Percentiles rank a stretch among this genome's conserved stretches.
These are phyloP conservation scores for Cyclina sinensis DNA, from an alignment of 1,140 invertebrate species.

Conservation along the genomic window DNA sequence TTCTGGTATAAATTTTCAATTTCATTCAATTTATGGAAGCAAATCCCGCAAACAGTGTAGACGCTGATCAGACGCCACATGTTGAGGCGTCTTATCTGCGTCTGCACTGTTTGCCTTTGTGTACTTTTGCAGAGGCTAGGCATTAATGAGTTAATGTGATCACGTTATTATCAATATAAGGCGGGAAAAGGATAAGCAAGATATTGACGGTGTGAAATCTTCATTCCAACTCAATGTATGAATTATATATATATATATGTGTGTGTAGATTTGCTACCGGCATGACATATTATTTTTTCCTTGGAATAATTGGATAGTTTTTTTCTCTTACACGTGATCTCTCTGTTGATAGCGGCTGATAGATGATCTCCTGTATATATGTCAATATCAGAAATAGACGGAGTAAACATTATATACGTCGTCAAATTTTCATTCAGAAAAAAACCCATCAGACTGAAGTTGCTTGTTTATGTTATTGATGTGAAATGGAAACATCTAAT, in stretches of 20 bases:
- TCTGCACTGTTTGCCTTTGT: too few relatives aligned
- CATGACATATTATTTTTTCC: slow-evolving; percentile 21
- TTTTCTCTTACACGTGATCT: slow-evolving; percentile 24
- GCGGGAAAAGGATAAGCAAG: too few relatives aligned
- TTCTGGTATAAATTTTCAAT: too few relatives aligned
- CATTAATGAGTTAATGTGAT: too few relatives aligned
- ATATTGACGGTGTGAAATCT: too few relatives aligned
- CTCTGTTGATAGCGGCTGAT: not conserved
- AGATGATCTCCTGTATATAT: slow-evolving; percentile 2
- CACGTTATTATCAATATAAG: too few relatives aligned
- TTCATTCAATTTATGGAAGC: too few relatives aligned
- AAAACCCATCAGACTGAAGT: slow-evolving; percentile 1
- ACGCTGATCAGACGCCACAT: too few relatives aligned
- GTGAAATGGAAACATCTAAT: slow-evolving; percentile 17
- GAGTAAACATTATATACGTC: slow-evolving; percentile 4
- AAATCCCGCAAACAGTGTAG: too few relatives aligned
- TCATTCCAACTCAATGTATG: not conserved
- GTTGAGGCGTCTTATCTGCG: too few relatives aligned
- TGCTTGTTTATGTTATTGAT: slow-evolving; percentile 2
- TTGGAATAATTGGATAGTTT: slow-evolving; percentile 10
- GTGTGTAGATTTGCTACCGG: not conserved
- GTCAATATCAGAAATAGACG: not conserved
- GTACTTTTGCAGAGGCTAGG: too few relatives aligned
- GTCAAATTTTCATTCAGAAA: slow-evolving; percentile 1
- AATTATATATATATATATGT: slow-evolving; percentile 46